Evolutionary conservation across 1,140 invertebrate genomes (phyloP).

Genomic region (Helicorthomorpha holstii): DNA sequence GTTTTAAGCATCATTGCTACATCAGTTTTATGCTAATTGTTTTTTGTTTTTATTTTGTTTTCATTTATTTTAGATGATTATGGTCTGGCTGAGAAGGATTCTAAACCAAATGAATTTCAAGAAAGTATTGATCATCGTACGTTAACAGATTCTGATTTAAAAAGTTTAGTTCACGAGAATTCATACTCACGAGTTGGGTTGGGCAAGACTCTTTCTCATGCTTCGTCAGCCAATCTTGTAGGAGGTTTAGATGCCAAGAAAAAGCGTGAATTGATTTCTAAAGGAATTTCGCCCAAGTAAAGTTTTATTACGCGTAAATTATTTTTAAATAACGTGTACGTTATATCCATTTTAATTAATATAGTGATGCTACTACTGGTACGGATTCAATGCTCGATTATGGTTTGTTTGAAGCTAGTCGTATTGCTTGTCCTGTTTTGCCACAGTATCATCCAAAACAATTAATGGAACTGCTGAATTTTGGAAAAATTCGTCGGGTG

Average conservation of each 20-base stretch:
- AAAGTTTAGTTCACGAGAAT: conserved; percentile 50
- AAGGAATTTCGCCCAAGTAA: neutral
- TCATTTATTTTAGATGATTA: neutral
- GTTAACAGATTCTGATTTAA: conserved; percentile 58
- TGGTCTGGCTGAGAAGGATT: no score
- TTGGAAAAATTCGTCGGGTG: conserved; percentile 92
- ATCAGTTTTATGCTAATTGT: neutral
- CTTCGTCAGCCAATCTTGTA: conserved; percentile 60
- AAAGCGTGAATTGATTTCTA: conserved; percentile 22
- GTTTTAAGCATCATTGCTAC: neutral
- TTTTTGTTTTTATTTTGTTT: neutral
- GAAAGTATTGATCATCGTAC: conserved; percentile 52
- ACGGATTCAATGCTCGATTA: conserved; percentile 68
- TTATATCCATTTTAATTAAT: neutral
- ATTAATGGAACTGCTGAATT: conserved; percentile 94
- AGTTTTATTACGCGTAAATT: no score
- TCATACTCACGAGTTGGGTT: conserved; percentile 45
- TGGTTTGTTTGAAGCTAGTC: conserved; percentile 89
- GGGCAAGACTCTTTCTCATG: conserved; percentile 54
- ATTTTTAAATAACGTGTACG: no score
- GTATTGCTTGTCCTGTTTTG: conserved; percentile 89
- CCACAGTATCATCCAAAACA: conserved; percentile 99
- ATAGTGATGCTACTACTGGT: conserved; percentile 5
- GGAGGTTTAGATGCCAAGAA: conserved; percentile 47
- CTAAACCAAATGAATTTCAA: conserved; percentile 21